Conservation (phyloP, 2,113 vertebrate genomes). For the Turdus rufiventris region DNA sequence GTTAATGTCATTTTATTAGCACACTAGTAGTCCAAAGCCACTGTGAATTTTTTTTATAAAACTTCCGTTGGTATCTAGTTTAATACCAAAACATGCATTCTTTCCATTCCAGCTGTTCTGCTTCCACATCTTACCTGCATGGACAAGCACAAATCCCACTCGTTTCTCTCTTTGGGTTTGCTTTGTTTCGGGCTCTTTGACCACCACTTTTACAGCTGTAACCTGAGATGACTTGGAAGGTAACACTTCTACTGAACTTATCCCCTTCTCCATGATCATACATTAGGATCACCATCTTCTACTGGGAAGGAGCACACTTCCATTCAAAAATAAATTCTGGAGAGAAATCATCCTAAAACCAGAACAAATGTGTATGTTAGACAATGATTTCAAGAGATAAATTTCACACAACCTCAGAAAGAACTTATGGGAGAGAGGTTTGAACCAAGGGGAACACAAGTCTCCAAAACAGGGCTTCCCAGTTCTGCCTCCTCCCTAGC, state of each 20-base stretch:
- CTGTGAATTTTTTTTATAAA: neutral
- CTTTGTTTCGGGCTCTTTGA: constrained; percentile 73
- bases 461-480: neutral
- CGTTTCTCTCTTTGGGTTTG: constrained; percentile 72
- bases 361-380: constrained; percentile 10
- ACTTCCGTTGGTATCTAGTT: neutral
- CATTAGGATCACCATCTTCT: constrained; percentile 74
- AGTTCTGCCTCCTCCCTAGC: neutral
- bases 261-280: constrained; percentile 79
- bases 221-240: constrained; percentile 78
- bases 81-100: neutral
- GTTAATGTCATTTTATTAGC: neutral
- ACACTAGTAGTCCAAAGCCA: neutral
- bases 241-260: constrained; percentile 74
- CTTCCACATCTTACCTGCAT: constrained; percentile 83
- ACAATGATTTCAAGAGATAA: neutral
- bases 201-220: constrained; percentile 66
- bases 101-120: neutral
- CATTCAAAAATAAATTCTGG: constrained; percentile 49
- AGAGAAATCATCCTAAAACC: constrained; percentile 66
- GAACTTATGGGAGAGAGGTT: neutral
- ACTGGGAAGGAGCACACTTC: constrained; percentile 65
- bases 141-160: constrained; percentile 94
- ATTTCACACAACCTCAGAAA: neutral
- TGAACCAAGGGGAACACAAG: neutral